Evolutionary conservation across 2,113 vertebrate genomes (phyloP).

Genomic region (Nanger granti): DNA sequence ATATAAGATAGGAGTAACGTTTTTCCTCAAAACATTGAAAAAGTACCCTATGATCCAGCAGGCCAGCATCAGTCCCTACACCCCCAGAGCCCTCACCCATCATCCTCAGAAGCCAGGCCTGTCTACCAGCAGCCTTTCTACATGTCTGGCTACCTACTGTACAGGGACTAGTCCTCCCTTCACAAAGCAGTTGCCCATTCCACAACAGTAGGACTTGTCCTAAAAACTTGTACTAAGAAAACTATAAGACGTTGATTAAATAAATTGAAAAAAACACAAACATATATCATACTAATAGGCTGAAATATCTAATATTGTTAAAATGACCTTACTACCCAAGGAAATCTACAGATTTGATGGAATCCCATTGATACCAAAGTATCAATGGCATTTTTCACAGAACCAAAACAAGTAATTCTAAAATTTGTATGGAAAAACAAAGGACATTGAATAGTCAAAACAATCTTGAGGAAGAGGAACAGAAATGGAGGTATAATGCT

Average conservation of each 20-base stretch:
- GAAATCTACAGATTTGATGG: background rate
- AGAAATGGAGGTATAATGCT: background rate
- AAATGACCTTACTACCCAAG: background rate
- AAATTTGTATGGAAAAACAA: background rate
- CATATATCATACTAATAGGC: background rate
- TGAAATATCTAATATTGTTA: background rate
- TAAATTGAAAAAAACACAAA: background rate
- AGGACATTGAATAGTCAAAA: background rate
- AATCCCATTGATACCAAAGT: background rate
- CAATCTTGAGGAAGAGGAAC: background rate
- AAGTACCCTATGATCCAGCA: background rate
- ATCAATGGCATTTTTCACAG: background rate
- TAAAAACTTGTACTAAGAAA: background rate
- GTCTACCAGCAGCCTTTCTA: background rate
- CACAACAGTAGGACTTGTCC: background rate
- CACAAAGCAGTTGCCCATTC: background rate
- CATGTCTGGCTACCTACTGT: background rate
- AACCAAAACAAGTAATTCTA: background rate
- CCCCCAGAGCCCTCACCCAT: background rate
- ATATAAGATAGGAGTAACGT: background rate
- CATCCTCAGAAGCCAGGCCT: background rate
- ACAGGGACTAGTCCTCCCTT: background rate
- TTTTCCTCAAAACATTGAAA: background rate
- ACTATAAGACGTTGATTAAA: rapidly evolving
- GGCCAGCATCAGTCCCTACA: background rate